These are phyloP conservation scores for Diacarnus erythraeanus DNA, from an alignment of 37 sponge, comb jelly and placozoan genomes.

Conservation along the genomic window DNA sequence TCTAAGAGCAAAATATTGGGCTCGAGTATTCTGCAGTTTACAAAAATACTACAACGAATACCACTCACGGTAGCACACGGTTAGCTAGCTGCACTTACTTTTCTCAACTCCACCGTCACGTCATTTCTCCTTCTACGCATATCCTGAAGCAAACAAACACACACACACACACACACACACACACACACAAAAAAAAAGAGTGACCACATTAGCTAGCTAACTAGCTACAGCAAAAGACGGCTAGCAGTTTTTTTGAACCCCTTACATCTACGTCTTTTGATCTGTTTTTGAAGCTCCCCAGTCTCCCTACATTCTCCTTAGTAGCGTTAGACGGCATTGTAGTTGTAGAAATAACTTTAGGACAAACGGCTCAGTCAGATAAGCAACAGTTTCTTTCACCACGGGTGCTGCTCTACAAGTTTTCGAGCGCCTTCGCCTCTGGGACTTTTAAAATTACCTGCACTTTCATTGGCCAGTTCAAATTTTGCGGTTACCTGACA, in stretches of 20 bases:
- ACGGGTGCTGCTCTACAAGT: neutral
- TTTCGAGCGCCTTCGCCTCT: neutral
- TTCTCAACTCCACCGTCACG: slow-evolving; percentile 76
- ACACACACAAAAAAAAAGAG: neutral
- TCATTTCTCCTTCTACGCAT: slow-evolving; percentile 84
- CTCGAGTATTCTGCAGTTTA: no score
- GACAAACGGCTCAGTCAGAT: neutral
- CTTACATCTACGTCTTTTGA: slow-evolving; percentile 68
- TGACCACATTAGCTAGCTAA: neutral
- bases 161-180: neutral
- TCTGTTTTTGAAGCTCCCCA: slow-evolving; percentile 73
- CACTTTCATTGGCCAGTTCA: slow-evolving; percentile 19
- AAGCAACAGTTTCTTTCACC: neutral
- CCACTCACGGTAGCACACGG: no score
- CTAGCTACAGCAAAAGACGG: no score
- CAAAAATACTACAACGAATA: no score
- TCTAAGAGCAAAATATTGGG: no score
- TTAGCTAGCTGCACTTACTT: slow-evolving; percentile 43
- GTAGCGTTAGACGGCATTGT: slow-evolving; percentile 48
- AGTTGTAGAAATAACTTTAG: no score
- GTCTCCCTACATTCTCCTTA: slow-evolving; percentile 60
- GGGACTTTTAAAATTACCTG: neutral
- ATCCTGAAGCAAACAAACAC: slow-evolving; percentile 61
- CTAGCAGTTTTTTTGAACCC: no score
- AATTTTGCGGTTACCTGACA: neutral